Evolutionary conservation across 2,113 vertebrate species (phyloP).

Genomic region (Clarias macrocephalus): DNA sequence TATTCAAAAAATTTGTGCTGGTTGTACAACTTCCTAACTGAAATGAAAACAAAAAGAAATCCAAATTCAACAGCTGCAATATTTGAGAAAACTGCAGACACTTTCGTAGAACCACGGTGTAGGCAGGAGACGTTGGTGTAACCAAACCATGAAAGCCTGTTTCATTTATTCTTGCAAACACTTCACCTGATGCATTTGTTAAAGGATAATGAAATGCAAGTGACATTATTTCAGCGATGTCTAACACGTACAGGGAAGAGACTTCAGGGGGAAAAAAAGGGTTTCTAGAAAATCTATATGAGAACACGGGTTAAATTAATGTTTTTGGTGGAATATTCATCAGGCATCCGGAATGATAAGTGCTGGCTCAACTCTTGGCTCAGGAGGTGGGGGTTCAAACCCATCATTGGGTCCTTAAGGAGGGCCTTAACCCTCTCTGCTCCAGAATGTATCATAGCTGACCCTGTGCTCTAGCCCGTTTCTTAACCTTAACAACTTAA

Average conservation of each 20-base stretch:
- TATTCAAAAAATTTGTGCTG: too few relatives aligned
- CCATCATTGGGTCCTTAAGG: too few relatives aligned
- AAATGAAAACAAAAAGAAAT: too few relatives aligned
- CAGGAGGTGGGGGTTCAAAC: too few relatives aligned
- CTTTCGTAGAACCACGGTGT: background rate
- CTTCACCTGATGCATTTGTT: background rate
- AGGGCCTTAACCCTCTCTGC: too few relatives aligned
- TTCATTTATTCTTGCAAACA: background rate
- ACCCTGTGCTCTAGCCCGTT: too few relatives aligned
- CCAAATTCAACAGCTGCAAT: background rate
- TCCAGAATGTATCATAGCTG: too few relatives aligned
- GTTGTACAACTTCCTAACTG: too few relatives aligned
- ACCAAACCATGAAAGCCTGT: background rate
- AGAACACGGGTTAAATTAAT: background rate
- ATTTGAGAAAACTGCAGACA: background rate
- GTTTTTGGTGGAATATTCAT: background rate
- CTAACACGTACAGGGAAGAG: background rate
- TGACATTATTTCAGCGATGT: background rate
- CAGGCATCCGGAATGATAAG: background rate
- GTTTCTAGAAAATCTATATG: background rate
- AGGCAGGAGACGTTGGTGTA: background rate
- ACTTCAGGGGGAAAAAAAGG: background rate
- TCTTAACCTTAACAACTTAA: too few relatives aligned
- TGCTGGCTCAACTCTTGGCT: too few relatives aligned
- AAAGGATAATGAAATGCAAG: background rate